These are phyloP conservation scores for Siniperca knerii DNA, from an alignment of 2,113 vertebrate genomes.

Conservation along the genomic window DNA sequence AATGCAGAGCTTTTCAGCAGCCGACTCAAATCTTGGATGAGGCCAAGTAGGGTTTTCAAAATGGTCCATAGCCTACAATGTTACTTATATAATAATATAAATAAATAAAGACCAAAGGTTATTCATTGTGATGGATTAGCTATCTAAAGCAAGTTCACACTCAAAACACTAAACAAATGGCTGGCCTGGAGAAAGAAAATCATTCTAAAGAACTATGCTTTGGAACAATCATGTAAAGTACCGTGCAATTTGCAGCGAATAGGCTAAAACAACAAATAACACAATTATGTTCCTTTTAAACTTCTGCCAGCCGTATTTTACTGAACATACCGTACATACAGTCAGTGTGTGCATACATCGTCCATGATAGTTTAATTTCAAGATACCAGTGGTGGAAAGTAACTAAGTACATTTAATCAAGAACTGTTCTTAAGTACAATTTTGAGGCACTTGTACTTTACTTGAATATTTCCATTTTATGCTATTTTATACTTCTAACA, in stretches of 20 bases:
- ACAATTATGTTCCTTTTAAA: not conserved
- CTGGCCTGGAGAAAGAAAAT: not conserved
- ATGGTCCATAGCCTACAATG: not conserved
- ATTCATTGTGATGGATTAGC: not conserved
- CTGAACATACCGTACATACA: not conserved
- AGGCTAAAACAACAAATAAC: not conserved
- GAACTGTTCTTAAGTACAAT: no score
- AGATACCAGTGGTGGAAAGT: no score
- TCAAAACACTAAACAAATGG: not conserved
- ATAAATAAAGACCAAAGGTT: not conserved
- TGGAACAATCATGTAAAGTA: not conserved
- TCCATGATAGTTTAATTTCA: conserved; percentile 6
- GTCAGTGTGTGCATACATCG: not conserved
- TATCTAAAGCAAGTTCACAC: not conserved
- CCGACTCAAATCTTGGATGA: not conserved
- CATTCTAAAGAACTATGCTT: not conserved
- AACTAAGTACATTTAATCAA: no score
- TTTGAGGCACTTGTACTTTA: no score
- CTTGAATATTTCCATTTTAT: no score
- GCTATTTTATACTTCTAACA: no score
- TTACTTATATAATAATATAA: no score
- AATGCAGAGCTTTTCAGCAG: not conserved
- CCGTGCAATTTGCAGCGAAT: not conserved
- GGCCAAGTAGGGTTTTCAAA: not conserved
- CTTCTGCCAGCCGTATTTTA: not conserved